These are phyloP conservation scores for Scomberomorus guttatus DNA, from an alignment of 2,797 vertebrate genomes.

Conservation along the genomic window DNA sequence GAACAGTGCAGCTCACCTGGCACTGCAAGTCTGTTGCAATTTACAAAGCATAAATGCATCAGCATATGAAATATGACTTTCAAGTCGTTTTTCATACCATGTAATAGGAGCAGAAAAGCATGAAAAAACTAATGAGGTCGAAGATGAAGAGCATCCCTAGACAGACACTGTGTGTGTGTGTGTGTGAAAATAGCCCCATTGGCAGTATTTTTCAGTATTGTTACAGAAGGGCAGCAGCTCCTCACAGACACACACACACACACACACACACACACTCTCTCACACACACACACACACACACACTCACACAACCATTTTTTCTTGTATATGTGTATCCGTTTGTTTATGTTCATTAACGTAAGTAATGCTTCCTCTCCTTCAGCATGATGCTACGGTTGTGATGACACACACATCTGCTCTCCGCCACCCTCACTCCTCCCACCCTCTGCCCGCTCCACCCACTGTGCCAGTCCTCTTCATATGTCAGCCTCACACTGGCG, in stretches of 20 bases:
- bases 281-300: background rate
- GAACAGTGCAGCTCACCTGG: slow-evolving; percentile 32
- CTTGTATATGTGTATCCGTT: slow-evolving; percentile 18
- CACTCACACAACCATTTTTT: background rate
- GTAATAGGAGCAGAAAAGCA: slow-evolving; percentile 35
- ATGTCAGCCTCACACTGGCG: slow-evolving; percentile 66
- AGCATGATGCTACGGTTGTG: slow-evolving; percentile 50
- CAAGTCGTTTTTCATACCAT: slow-evolving; percentile 33
- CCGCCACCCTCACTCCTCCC: slow-evolving; percentile 26
- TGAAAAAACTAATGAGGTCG: slow-evolving; percentile 51
- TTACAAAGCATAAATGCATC: slow-evolving; percentile 51
- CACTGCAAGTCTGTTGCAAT: slow-evolving; percentile 13
- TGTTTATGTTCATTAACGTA: slow-evolving; percentile 42
- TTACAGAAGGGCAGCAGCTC: slow-evolving; percentile 27
- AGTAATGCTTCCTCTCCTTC: slow-evolving; percentile 50
- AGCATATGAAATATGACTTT: slow-evolving; percentile 47
- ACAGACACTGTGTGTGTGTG: slow-evolving; percentile 25
- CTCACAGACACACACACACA: background rate
- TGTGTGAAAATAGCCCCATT: slow-evolving; percentile 27
- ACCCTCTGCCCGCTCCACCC: slow-evolving; percentile 50
- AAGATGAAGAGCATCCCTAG: slow-evolving; percentile 41
- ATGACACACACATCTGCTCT: slow-evolving; percentile 72
- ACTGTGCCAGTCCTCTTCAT: slow-evolving; percentile 62
- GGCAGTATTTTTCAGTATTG: slow-evolving; percentile 23
- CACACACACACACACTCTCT: background rate